Evolutionary conservation across 2,888 invertebrate species (phyloP), one percentile per base, ranked within the genome.

Genomic region (Hyppa rectilinea): DNA sequence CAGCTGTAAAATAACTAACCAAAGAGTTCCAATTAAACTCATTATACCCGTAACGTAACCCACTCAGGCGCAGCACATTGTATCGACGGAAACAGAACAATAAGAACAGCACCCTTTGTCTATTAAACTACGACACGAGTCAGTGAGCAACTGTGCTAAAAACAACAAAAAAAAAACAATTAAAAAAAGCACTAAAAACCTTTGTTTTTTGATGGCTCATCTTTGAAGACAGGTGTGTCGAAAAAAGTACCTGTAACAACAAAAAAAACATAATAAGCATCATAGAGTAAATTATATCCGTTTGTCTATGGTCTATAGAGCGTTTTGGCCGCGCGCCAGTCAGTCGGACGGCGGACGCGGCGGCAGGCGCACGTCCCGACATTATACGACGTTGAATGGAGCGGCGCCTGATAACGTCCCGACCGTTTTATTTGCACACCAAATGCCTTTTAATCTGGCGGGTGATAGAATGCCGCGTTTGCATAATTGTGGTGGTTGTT

Each of bases 221-320:
- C 29, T 34, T 36, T 76, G 77, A 6, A 68, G 56, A 45, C 50
- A 29, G 58, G 34, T 45, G 29, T 53, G 61, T 58, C 69, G 63
- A 34, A 58, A 62, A 64, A 64, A 53, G 73, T 87, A 87, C 87
- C 87, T 87, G 87, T 36, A 86, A 85, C 79, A 84, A 80, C 5
- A 14, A 75, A 83, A 49, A 78, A 66, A 64, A 75, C 31, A 56
- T 49, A 36, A 3, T 65, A 53, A 74, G 58, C 55, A 67, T 71
- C 77, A 84, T 78, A 82, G 80, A 83, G 79, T 76, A 72, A 82
- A 81, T 80, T 61, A 84, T 80, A 76, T 45, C 59, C 61, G 59
- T 62, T 59, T 34, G 72, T 63, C 76, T 83, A 74, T 73, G 68
- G 74, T 61, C 78, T 77, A 53, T 64, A 65, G 59, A 63, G 26